Conservation (phyloP, 2,888 invertebrate species). For the Drosophila nr. perissopoda region DNA sequence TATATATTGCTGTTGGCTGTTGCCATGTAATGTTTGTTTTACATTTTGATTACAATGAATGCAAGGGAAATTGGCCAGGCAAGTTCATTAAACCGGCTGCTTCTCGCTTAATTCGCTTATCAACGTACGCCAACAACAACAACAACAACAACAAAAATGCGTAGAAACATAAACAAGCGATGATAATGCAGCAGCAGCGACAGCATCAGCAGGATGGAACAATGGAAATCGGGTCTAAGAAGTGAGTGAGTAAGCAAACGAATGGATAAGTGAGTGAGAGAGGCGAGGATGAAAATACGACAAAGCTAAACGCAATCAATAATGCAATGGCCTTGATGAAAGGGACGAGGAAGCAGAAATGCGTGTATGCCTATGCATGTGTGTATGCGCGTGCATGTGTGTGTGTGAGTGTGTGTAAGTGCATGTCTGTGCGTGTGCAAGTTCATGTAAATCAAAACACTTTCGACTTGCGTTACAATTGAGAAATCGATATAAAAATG, state of each 20-base stretch:
- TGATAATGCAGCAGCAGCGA: slow-evolving; percentile 4
- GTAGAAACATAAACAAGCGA: slow-evolving; percentile 63
- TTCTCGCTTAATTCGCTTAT: slow-evolving; percentile 37
- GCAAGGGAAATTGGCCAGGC: slow-evolving; percentile 71
- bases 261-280: not conserved
- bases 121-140: not conserved
- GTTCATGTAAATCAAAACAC: slow-evolving; percentile 56
- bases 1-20: slow-evolving; percentile 33
- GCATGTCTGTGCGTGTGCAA: slow-evolving; percentile 10
- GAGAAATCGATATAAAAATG: slow-evolving; percentile 74
- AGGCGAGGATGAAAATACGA: slow-evolving; percentile 23
- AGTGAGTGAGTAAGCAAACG: not conserved
- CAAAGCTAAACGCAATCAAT: slow-evolving; percentile 63
- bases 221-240: slow-evolving; percentile 24
- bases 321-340: slow-evolving; percentile 73
- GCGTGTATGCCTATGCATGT: slow-evolving; percentile 7
- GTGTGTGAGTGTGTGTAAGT: not conserved
- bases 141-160: not conserved
- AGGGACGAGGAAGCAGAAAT: slow-evolving; percentile 41
- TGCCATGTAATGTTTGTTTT: slow-evolving; percentile 36
- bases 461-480: slow-evolving; percentile 60
- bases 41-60: slow-evolving; percentile 43
- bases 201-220: slow-evolving; percentile 8
- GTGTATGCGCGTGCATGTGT: not conserved
- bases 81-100: slow-evolving; percentile 73